Conservation (phyloP, 2,888 invertebrate species). For the Isoperla grammatica region DNA sequence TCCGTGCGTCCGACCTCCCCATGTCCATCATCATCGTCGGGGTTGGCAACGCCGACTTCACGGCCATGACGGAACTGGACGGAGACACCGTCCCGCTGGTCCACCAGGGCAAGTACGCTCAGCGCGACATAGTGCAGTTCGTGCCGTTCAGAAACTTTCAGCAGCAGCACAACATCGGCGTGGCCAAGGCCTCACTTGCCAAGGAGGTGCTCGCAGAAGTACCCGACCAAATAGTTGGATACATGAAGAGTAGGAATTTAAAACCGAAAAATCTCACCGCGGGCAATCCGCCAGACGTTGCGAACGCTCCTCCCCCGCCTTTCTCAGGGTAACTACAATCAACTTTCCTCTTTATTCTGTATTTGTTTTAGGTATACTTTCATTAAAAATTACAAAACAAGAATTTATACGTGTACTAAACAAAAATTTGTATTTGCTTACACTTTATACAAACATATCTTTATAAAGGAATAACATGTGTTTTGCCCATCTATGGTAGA, state of each 20-base stretch:
- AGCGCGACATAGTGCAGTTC: slow-evolving; percentile 54
- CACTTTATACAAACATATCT: no score
- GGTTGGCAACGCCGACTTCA: slow-evolving; percentile 56
- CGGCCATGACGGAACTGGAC: slow-evolving; percentile 56
- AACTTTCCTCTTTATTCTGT: no score
- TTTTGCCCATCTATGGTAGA: no score
- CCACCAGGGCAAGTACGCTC: slow-evolving; percentile 38
- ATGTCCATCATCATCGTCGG: slow-evolving; percentile 58
- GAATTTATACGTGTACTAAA: no score
- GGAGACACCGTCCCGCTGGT: slow-evolving; percentile 45
- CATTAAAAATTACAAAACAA: no score
- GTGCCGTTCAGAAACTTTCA: slow-evolving; percentile 44
- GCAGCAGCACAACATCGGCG: slow-evolving; percentile 34
- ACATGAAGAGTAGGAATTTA: slow-evolving; percentile 43
- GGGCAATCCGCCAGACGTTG: no score
- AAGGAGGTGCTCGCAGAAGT: slow-evolving; percentile 54
- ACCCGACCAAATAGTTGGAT: slow-evolving; percentile 47
- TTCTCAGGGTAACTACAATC: no score
- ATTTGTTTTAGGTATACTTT: no score
- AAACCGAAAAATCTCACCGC: slow-evolving; percentile 28
- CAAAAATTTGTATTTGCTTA: no score
- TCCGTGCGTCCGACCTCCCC: slow-evolving; percentile 50
- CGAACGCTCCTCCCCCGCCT: no score
- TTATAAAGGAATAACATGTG: no score
- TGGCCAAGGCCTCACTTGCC: slow-evolving; percentile 43